These are phyloP conservation scores for Dyspetes luteomarginatus DNA, from an alignment of 2,888 invertebrate species.

Conservation along the genomic window DNA sequence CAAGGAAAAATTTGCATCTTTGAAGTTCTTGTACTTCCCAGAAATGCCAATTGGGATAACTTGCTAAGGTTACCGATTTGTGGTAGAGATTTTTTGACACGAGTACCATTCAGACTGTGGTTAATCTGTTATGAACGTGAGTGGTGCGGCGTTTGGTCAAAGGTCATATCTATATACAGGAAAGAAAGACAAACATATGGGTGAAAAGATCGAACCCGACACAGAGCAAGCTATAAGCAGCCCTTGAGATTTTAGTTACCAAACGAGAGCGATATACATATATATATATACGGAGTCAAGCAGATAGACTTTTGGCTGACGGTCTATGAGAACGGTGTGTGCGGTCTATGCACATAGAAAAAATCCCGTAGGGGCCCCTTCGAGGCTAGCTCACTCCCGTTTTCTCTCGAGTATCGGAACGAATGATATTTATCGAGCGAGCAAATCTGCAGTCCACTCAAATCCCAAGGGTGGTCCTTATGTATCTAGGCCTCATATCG, in stretches of 20 bases:
- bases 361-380: constrained; percentile 63
- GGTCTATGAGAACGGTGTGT: constrained; percentile 42
- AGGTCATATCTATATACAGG: constrained; percentile 63
- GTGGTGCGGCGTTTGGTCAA: constrained; percentile 60
- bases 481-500: constrained; percentile 58
- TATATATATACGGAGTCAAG: background rate
- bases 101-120: background rate
- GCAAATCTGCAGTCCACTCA: constrained; percentile 80
- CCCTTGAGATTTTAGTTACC: constrained; percentile 62
- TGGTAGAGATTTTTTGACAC: background rate
- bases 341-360: constrained; percentile 37
- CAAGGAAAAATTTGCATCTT: too few species aligned
- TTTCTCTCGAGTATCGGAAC: constrained; percentile 82
- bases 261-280: constrained; percentile 24
- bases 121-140: background rate
- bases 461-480: constrained; percentile 82
- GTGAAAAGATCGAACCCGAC: constrained; percentile 35
- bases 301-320: constrained; percentile 39
- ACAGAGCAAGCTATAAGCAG: constrained; percentile 60
- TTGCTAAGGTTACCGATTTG: too few species aligned
- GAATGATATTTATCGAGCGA: constrained; percentile 83
- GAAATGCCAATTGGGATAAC: too few species aligned
- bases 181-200: constrained; percentile 73
- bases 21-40: too few species aligned
- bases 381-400: constrained; percentile 71